These are phyloP conservation scores for Cliona cf. orientalis DNA, from an alignment of 37 sponge, comb jelly and placozoan genomes.

Conservation along the genomic window DNA sequence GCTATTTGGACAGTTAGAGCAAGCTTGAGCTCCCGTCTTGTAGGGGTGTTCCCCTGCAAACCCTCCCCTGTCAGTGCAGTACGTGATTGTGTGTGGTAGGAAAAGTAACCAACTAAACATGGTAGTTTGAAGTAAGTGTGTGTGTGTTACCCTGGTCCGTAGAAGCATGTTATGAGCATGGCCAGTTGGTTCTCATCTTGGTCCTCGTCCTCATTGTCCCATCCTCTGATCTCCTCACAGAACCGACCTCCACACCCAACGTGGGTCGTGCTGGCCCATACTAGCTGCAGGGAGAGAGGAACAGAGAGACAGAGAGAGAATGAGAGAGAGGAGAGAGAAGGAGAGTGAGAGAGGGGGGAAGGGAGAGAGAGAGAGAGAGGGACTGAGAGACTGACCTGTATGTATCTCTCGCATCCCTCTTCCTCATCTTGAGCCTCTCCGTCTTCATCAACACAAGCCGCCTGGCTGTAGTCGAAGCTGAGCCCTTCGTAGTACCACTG, in stretches of 20 bases:
- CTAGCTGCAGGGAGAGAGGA: slow-evolving; percentile 10
- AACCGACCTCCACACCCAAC: slow-evolving; percentile 29
- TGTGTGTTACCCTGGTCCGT: slow-evolving; percentile 41
- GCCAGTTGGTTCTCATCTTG: slow-evolving; percentile 11
- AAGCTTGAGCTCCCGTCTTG: slow-evolving; percentile 9
- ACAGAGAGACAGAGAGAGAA: not conserved
- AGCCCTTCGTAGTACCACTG: slow-evolving; percentile 20
- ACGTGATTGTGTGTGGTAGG: not conserved
- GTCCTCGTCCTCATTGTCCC: slow-evolving; percentile 23
- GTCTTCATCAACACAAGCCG: slow-evolving; percentile 22
- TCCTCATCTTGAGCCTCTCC: slow-evolving; percentile 12
- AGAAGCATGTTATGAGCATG: slow-evolving; percentile 14
- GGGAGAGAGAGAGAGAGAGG: not conserved
- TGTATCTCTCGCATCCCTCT: slow-evolving; percentile 17
- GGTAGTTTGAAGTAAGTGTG: not conserved
- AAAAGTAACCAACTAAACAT: not conserved
- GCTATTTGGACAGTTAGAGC: slow-evolving; percentile 26
- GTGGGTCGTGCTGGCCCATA: slow-evolving; percentile 22
- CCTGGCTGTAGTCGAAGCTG: slow-evolving; percentile 15
- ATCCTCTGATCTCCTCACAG: slow-evolving; percentile 26
- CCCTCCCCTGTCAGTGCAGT: slow-evolving; percentile 10
- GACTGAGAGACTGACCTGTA: slow-evolving; percentile 7
- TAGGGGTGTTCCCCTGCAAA: slow-evolving; percentile 25
- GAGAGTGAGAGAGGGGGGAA: not conserved
- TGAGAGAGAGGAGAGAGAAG: not conserved